Percentiles rank a stretch among this genome's conserved stretches.
Evolutionary conservation across 2,888 invertebrate genomes (phyloP).

Genomic region (Andrena flavipes): DNA sequence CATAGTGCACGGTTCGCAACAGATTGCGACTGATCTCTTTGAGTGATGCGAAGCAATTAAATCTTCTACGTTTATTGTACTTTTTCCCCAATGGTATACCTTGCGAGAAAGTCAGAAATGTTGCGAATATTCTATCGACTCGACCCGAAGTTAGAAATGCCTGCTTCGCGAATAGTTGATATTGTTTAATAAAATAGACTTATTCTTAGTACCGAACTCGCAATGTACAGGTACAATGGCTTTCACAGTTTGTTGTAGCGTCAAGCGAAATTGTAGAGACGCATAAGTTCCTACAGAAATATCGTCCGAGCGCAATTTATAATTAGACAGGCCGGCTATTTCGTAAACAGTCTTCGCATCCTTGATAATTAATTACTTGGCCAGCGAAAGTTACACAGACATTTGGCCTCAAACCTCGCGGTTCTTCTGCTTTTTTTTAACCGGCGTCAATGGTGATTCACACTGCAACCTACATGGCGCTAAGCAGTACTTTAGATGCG

Average conservation of each 20-base stretch:
- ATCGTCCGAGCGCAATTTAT: constrained; percentile 40
- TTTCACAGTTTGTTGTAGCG: constrained; percentile 3
- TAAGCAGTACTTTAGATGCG: not conserved
- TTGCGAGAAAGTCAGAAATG: not conserved
- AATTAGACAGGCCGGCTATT: constrained; percentile 46
- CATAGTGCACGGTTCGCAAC: not conserved
- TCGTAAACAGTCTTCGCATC: constrained; percentile 56
- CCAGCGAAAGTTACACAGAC: constrained; percentile 32
- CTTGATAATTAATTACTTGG: constrained; percentile 60
- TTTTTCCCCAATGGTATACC: not conserved
- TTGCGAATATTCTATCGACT: not conserved
- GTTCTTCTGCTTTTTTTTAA: constrained; percentile 1
- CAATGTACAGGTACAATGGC: not conserved
- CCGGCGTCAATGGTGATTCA: not conserved
- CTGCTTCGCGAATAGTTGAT: not conserved
- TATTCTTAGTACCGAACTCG: not conserved
- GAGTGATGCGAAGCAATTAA: not conserved
- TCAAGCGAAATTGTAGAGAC: constrained; percentile 29
- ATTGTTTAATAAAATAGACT: too few species aligned
- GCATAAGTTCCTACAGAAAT: constrained; percentile 34
- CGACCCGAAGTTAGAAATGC: not conserved
- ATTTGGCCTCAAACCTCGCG: constrained; percentile 39
- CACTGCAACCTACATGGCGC: not conserved
- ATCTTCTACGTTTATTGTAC: not conserved
- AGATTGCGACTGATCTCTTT: not conserved